Evolutionary conservation across 1,140 invertebrate species (phyloP), one percentile per base, ranked within the genome.

Genomic region (Drosophila nigrodunni): DNA sequence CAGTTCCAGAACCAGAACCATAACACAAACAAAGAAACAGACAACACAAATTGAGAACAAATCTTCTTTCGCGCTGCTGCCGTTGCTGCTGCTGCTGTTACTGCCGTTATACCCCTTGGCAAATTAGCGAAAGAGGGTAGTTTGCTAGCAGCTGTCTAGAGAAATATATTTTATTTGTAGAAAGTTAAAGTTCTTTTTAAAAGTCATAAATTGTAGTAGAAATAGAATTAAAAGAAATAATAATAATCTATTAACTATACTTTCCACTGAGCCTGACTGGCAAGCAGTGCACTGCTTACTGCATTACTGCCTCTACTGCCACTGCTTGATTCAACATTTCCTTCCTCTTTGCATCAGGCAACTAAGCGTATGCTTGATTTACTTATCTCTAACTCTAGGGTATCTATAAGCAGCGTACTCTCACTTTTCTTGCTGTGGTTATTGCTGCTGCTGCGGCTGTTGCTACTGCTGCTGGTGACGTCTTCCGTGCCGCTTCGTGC

Each of bases 401-500:
- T 34, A 54, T 37, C 50, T 35, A 9, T 4, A 3, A 15, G 30
- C 35, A 5, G 2, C 15, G 34, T 34, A 37, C 50, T 57, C 10
- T 21, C 37, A 15, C 10, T 21, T 43, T 34, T 34, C 13, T 34
- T 52, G 47, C 25, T 1, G 47, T 54, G 7, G 46, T n/a, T 30
- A 39, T 1, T 50, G 60, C 10, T 46, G 64, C 34, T 57, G 54
- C 5, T 18, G 52, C 15, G 35, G 34, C 25, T 68, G 10, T n/a
- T 71, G 47, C 66, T 43, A 43, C 46, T 52, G 30, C 55, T 49
- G 50, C 35, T 64, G 82, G 82, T 86, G 82, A 86, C 82, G 82
- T 86, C 82, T 87, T 82, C 80, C 82, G 82, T 86, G 83, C 79
- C 83, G 82, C 76, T 86, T 88, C 80, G 83, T 87, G 83, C 86